Evolutionary conservation across 2,888 invertebrate genomes (phyloP), one percentile per base, ranked within the genome.

Genomic region (Ecliptopera silaceata): DNA sequence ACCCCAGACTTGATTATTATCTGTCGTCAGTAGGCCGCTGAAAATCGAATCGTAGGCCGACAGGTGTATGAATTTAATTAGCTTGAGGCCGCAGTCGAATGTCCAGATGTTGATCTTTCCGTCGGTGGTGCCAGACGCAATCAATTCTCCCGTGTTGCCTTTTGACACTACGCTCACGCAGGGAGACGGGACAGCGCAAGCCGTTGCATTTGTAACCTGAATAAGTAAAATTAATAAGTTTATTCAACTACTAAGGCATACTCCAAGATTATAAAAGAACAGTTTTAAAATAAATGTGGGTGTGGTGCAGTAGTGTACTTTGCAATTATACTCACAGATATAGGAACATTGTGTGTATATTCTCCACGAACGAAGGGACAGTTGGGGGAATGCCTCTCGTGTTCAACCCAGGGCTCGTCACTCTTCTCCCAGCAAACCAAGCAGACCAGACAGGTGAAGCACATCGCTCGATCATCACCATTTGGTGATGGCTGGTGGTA

Each of bases 351-450:
- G 85, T 97, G 97, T 10, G 98, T 98, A 77, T 97, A 97, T 85
- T 98, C 97, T 31, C 98, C 98, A 80, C 97, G 95, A 1, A 98
- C 97, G 84, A 98, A 98, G 0, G 98, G 97, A 79, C 98, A 98
- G 70, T 94, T 95, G 11, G 98, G 97, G 3, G 98, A 97, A 81
- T 98, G 98, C 3, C 98, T 93, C 85, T 98, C 98, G 79, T 98
- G 98, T 81, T 98, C 98, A 65, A 97, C 97, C 98, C 98, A 98
- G 1, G 98, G 98, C 79, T 98, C 98, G 85, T 98, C 98, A 0
- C 97, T 97, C 73, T 97, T 96, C 88, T 98, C 98, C 98, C 98
- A 98, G 88, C 97, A 97, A 4, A 98, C 98, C 18, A 98, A 93
- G 79, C 98, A 98, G 8, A 98, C 97, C 73, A 95, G 96, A 83